Evolutionary conservation across 2,113 vertebrate genomes (phyloP), one percentile per base, ranked within the genome.

Genomic region (Tinamus guttatus): DNA sequence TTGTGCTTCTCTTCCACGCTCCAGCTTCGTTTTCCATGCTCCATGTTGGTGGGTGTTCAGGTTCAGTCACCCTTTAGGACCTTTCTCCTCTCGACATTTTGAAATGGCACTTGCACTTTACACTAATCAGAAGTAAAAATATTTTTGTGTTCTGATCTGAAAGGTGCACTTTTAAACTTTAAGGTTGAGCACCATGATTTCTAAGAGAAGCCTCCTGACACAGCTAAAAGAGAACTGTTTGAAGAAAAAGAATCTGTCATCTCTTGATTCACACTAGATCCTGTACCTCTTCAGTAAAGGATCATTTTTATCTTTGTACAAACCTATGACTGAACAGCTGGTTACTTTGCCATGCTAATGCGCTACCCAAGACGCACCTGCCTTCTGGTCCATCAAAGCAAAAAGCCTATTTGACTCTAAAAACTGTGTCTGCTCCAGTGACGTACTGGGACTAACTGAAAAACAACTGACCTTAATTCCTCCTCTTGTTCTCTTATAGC

Each of bases 381-480:
- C 32, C 17, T 59, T 18, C 40, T 67, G n/a, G 4, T 68, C 51
- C 38, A 27, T 43, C 62, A 93, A 78, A 85, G 38, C 7, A 28
- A 65, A 77, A 87, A 34, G 2, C 10, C 6, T 62, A 7, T 27
- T 52, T 0, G 0, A 8, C 49, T 65, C 54, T 67, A 41, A 85
- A 75, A 71, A 8, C 19, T 3, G 0, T 0, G 0, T 40, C 25
- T 0, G 0, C 28, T 64, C 13, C 56, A 14, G 11, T 68, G 65
- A 49, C 4, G 67, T 49, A 34, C 14, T 38, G 81, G 9, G n/a
- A 79, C 15, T 36, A 25, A 1, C 27, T 40, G 38, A 10, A 14
- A 2, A 4, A 14, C 34, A 76, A 24, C 14, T 81, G 62, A 2
- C 8, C 8, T 0, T 0, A 20, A 11, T 88, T 64, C 45, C 6